Evolutionary conservation across 2,888 invertebrate species (phyloP).

Genomic region (Caenorhabditis sp.): DNA sequence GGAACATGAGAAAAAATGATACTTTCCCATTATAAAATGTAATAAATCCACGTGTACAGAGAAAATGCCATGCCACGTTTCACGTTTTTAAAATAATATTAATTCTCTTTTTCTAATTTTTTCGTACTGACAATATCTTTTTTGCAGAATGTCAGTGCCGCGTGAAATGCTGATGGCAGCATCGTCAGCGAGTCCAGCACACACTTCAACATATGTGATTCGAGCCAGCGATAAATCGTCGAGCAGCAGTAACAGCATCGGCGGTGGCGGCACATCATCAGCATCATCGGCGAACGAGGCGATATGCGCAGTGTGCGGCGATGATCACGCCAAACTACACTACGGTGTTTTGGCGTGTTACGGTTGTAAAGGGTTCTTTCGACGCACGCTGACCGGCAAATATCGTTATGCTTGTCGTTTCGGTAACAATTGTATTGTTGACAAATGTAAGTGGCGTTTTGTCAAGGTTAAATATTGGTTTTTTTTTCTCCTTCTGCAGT

Average conservation of each 20-base stretch:
- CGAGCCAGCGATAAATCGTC: constrained; percentile 1
- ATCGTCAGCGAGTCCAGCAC: constrained; percentile 29
- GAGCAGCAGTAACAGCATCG: neutral
- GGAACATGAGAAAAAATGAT: no score
- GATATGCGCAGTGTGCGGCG: constrained; percentile 69
- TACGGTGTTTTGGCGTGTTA: constrained; percentile 62
- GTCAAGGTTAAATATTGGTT: neutral
- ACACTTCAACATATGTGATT: constrained; percentile 39
- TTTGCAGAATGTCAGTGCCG: constrained; percentile 49
- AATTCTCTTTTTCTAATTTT: neutral
- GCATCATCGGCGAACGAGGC: constrained; percentile 35
- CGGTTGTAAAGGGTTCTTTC: constrained; percentile 66
- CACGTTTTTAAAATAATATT: no score
- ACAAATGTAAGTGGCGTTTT: constrained; percentile 61
- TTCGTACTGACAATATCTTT: no score
- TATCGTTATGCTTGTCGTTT: constrained; percentile 67
- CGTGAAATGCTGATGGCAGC: constrained; percentile 48
- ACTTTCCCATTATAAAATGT: no score
- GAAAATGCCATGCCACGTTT: no score
- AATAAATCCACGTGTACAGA: no score
- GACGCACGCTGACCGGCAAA: constrained; percentile 65
- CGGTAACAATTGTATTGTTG: constrained; percentile 69
- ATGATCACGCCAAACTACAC: constrained; percentile 65
- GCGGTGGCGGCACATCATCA: constrained; percentile 1
- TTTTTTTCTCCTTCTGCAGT: constrained; percentile 49